These are phyloP conservation scores for Zoanthus sansibaricus DNA, from an alignment of 92 coral and sea anemone genomes.

Conservation along the genomic window DNA sequence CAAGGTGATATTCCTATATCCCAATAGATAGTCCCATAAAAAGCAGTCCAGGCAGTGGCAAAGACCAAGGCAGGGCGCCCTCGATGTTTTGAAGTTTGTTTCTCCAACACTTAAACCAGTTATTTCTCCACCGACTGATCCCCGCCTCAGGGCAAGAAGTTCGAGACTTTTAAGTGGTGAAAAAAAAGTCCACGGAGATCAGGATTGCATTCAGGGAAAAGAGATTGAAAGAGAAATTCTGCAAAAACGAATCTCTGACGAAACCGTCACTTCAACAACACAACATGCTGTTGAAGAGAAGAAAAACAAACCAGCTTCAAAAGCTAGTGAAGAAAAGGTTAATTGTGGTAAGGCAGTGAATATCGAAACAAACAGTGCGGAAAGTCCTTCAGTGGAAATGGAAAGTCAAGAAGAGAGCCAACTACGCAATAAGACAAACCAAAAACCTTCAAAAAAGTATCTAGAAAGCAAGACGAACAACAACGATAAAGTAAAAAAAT, in stretches of 20 bases:
- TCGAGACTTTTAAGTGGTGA: conserved; percentile 30
- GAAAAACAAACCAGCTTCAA: neutral
- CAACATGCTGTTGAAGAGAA: neutral
- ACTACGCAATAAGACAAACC: neutral
- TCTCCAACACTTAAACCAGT: neutral
- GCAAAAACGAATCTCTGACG: neutral
- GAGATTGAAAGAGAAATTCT: neutral
- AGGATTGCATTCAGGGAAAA: neutral
- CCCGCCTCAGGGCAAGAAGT: conserved; percentile 18
- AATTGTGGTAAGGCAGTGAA: neutral
- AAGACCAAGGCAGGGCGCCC: too few relatives aligned
- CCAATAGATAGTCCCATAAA: too few relatives aligned
- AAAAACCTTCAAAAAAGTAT: neutral
- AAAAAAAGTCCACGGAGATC: neutral
- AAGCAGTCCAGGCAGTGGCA: too few relatives aligned
- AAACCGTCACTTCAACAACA: neutral
- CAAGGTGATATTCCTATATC: too few relatives aligned
- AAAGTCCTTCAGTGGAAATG: neutral
- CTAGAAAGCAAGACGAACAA: neutral
- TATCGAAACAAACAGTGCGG: neutral
- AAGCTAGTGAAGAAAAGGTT: neutral
- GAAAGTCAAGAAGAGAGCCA: neutral
- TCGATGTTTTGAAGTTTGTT: conserved; percentile 12
- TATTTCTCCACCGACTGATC: conserved; percentile 31
- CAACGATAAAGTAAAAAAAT: neutral